Evolutionary conservation across 1,140 invertebrate species (phyloP), one percentile per base, ranked within the genome.

Genomic region (Ips nitidus): DNA sequence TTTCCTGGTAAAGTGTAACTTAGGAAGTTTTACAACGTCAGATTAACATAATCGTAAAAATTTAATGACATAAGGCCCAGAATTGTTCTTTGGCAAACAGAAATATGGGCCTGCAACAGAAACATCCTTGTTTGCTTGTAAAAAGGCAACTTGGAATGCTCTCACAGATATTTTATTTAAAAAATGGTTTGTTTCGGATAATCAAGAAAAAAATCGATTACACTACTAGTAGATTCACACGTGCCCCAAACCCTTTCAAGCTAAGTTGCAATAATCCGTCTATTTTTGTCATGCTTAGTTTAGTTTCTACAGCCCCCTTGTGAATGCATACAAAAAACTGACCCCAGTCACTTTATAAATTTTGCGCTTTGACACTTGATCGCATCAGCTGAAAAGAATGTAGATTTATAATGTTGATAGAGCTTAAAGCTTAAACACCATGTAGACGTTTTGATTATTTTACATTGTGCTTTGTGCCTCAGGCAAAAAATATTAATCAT

Each of bases 11-110:
- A 50, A 52, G 41, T 53, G 53, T 66, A 50, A 39, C 41, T 58
- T 58, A 47, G 53, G 53, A 41, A n/a, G 64, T 66, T 66, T 65
- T 66, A 66, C 64, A 66, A 50, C 64, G 66, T 4, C 45, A 41
- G 66, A 68, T 68, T 68, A 68, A 68, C 66, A 68, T 68, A 68
- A 60, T 68, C 66, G 57, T 68, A 68, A 68, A 68, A 60, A 59
- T 68, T 68, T 68, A 68, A 68, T 52, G 66, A 68, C 57, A 60
- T 52, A 41, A 52, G 40, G 39, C 42, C 45, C 56, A 42, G 57
- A 68, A 68, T 68, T 68, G 47, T 52, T 68, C 57, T 68, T 68
- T 68, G 57, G n/a, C 66, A 68, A 68, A 68, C 47, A 68, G 60
- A 68, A 59, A 60, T 60, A 60, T 38, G 38, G 41, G 50, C 4